Conservation (phyloP, 2,113 vertebrate species). For the Myrmophylax atrothorax region DNA sequence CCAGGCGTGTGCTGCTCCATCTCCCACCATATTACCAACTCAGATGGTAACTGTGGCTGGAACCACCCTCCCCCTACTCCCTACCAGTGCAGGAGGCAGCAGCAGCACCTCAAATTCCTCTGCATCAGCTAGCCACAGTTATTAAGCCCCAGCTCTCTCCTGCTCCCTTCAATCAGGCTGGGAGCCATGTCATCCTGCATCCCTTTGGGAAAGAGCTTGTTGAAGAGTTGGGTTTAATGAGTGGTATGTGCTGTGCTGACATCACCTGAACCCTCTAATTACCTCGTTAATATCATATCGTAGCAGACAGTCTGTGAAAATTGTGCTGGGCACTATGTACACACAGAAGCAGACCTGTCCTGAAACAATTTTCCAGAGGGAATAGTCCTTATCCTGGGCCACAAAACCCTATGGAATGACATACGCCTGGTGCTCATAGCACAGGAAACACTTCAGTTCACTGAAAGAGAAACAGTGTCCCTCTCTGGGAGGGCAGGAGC, state of each 20-base stretch:
- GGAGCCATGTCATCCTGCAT: background rate
- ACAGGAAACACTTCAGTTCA: background rate
- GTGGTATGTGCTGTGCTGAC: background rate
- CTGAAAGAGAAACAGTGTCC: background rate
- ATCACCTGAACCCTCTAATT: background rate
- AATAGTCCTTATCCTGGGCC: rapidly evolving
- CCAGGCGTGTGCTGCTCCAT: background rate
- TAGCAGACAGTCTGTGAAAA: background rate
- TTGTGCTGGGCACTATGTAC: background rate
- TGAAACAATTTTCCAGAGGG: background rate
- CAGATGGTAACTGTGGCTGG: rapidly evolving
- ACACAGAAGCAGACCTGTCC: background rate
- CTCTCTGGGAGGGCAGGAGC: background rate
- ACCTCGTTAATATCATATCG: background rate
- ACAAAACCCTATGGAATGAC: rapidly evolving
- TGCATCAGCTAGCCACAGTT: background rate
- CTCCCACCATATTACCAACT: background rate
- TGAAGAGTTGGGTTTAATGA: background rate
- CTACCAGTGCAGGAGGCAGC: background rate
- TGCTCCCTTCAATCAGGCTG: rapidly evolving
- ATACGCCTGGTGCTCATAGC: rapidly evolving
- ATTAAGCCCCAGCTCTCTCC: rapidly evolving
- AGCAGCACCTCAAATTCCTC: background rate
- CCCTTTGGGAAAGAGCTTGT: background rate
- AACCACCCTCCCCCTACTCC: rapidly evolving